Base-by-base conservation (phyloP, 2,113 vertebrate species). In the Camarhynchus parvulus region DNA sequence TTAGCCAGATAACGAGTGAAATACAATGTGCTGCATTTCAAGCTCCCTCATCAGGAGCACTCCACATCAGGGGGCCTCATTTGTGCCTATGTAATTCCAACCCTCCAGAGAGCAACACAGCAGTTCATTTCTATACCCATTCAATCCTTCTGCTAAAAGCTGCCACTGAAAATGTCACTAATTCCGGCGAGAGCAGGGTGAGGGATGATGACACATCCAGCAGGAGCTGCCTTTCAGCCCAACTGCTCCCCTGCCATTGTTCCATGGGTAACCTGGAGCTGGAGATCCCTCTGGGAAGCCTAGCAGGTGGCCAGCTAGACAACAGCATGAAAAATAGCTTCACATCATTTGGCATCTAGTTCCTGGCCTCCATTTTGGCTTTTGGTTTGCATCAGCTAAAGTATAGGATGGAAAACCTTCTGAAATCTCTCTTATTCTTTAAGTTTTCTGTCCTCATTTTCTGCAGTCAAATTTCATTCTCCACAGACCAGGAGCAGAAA, bases 141-240 rank as follows among this genome's bases (percentile, higher is more conserved):
- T 95, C 91, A 94, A 58, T 64, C 52, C 52, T 87, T 44, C 69
- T 83, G 58, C 87, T 91, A 72, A 95, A 92, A 94, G 77, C 91
- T 91, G 66, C 83, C 81, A 42, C 50, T 62, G 89, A 46, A 90
- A 92, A 75, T 87, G 86, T 84, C 89, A 79, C 61, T 92, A 82
- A 76, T 91, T 68, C 35, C 58, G 17, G 35, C 13, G 35, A 53
- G 62, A 42, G 11, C 63, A 52, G 28, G 64, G 44, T 25, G 59
- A 82, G 73, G 76, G 44, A 62, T 76, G 81, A 72, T 49, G 87
- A 42, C 77, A 64, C 52, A 79, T 79, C 69, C 73, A 91, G 79
- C 85, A 84, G 69, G 59, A 93, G 27, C 31, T 50, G 69, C 44
- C 53, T 87, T 68, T 79, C 81, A 89, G 62, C 62, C 89, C 2